Percentiles rank a stretch among this genome's conserved stretches.
Conservation (phyloP, 2,113 vertebrate species). For the Channa argus region DNA sequence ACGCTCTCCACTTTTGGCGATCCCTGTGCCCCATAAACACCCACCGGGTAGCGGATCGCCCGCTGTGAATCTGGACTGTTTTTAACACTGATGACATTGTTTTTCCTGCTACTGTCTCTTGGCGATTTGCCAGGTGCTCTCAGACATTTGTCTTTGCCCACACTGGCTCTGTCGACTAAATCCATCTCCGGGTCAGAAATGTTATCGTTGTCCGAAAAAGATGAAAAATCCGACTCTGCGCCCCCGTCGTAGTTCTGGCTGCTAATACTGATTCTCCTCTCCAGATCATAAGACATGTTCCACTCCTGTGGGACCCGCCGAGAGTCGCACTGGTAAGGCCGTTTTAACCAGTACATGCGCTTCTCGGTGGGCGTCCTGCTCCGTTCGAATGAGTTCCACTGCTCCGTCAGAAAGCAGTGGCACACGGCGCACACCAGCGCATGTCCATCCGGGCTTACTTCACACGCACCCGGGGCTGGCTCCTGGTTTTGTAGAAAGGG, state of each 20-base stretch:
- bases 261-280: slow-evolving; percentile 73
- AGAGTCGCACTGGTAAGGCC: slow-evolving; percentile 92
- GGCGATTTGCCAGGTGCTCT: slow-evolving; percentile 60
- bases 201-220: slow-evolving; percentile 89
- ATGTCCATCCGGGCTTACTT: slow-evolving; percentile 87
- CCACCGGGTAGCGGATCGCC: slow-evolving; percentile 68
- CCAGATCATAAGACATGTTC: slow-evolving; percentile 87
- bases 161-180: slow-evolving; percentile 59
- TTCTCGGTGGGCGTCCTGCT: slow-evolving; percentile 93
- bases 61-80: slow-evolving; percentile 80
- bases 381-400: slow-evolving; percentile 96
- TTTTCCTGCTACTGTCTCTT: slow-evolving; percentile 72
- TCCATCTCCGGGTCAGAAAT: slow-evolving; percentile 84
- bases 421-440: slow-evolving; percentile 93
- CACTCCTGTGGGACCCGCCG: slow-evolving; percentile 86
- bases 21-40: slow-evolving; percentile 72
- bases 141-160: slow-evolving; percentile 73
- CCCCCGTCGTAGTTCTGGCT: slow-evolving; percentile 80
- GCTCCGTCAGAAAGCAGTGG: slow-evolving; percentile 93
- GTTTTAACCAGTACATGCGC: slow-evolving; percentile 97
- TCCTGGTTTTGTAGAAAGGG: slow-evolving; percentile 95
- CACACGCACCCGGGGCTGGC: slow-evolving; percentile 92
- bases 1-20: slow-evolving; percentile 73
- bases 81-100: slow-evolving; percentile 77
- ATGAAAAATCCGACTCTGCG: slow-evolving; percentile 89